phyloP scores from a whole-genome alignment of 30 jellyfish, hydroid and myxozoan species.

The Haliclystus octoradiatus region DNA sequence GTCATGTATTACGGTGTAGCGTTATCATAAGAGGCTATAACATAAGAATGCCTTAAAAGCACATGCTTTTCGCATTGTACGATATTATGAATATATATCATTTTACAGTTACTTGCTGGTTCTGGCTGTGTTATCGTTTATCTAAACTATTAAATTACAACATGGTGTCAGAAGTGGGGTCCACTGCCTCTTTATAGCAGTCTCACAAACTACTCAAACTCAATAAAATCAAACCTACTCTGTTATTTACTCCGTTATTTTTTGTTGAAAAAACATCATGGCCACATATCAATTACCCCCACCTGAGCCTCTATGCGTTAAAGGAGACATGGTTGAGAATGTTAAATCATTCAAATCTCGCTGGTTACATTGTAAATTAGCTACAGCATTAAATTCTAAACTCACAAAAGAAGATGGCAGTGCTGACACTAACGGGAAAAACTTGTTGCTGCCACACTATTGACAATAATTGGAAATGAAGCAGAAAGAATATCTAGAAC shows the following conservation, averaged over 20 bases:
- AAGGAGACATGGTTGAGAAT: neutral
- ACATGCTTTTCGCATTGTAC: too few relatives aligned
- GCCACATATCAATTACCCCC: neutral
- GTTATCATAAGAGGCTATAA: too few relatives aligned
- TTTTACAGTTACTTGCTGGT: too few relatives aligned
- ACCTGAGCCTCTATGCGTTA: neutral
- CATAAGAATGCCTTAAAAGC: too few relatives aligned
- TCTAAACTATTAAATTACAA: too few relatives aligned
- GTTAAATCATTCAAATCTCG: neutral
- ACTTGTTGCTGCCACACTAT: neutral
- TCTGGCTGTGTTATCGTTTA: too few relatives aligned
- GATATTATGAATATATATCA: too few relatives aligned
- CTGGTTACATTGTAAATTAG: neutral
- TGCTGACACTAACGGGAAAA: neutral
- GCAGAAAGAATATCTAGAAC: neutral
- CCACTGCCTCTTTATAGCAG: neutral
- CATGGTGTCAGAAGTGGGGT: slow-evolving; percentile 1
- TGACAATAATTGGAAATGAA: neutral
- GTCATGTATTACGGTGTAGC: too few relatives aligned
- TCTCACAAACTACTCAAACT: neutral
- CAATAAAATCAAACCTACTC: neutral
- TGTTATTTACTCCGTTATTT: neutral
- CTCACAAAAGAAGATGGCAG: neutral
- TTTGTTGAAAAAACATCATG: neutral
- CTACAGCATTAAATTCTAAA: neutral